phyloP scores from a whole-genome alignment of 2,113 vertebrate genomes.

The Nanorana parkeri region DNA sequence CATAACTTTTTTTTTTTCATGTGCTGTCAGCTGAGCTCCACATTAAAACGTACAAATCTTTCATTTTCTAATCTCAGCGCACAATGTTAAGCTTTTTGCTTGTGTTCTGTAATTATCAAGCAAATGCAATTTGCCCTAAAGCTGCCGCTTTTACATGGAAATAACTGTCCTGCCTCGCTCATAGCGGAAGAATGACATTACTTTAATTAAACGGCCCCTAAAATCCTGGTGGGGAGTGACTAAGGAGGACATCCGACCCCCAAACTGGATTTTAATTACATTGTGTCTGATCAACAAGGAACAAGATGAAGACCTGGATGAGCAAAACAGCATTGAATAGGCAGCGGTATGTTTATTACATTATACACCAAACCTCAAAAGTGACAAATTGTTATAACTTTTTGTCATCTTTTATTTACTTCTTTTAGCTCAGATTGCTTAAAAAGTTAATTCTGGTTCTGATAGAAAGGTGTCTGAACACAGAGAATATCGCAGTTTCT shows the following conservation, averaged over 20 bases:
- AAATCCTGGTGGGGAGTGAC: not conserved
- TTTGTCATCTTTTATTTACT: no score
- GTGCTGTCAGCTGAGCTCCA: no score
- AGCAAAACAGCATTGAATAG: not conserved
- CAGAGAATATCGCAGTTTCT: no score
- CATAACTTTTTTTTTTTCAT: no score
- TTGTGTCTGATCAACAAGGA: no score
- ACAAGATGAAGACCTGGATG: not conserved
- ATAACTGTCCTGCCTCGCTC: not conserved
- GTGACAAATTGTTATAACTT: no score
- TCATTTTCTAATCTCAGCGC: not conserved
- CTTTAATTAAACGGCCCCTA: not conserved
- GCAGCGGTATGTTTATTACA: no score
- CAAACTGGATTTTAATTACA: no score
- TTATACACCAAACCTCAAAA: no score
- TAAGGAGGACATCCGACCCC: not conserved
- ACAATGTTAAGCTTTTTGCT: not conserved
- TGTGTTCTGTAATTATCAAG: slow-evolving; percentile 4
- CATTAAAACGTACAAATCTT: not conserved
- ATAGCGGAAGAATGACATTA: not conserved
- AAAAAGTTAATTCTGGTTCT: no score
- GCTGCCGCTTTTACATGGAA: not conserved
- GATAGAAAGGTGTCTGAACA: no score
- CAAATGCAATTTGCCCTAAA: slow-evolving; percentile 5
- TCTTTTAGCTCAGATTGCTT: no score